phyloP scores from a whole-genome alignment of 2,113 vertebrate genomes.

The Aplodontia rufa region DNA sequence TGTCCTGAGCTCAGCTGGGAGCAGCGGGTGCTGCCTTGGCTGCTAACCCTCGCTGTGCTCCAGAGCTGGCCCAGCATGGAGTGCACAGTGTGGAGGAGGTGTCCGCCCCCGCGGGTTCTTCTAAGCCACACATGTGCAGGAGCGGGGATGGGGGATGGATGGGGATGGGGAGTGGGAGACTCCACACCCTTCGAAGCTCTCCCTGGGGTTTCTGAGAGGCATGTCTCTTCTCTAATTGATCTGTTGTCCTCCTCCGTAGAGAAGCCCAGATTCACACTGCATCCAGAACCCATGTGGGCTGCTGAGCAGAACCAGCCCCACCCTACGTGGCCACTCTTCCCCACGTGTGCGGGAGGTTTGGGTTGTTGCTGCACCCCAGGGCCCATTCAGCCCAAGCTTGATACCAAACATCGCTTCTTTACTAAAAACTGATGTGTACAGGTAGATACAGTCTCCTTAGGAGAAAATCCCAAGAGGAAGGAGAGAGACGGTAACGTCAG shows the following conservation, averaged over 20 bases:
- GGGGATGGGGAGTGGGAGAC: accelerated
- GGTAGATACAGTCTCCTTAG: neutral
- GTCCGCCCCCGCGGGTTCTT: neutral
- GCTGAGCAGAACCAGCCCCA: neutral
- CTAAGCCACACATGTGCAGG: accelerated
- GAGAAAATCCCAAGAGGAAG: neutral
- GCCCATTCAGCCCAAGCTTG: neutral
- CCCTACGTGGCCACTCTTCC: too few species aligned
- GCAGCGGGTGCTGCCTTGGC: too few species aligned
- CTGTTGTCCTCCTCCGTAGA: neutral
- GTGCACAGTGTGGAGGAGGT: too few species aligned
- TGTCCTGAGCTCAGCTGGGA: neutral
- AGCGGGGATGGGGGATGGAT: too few species aligned
- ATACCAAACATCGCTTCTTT: neutral
- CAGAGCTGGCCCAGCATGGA: too few species aligned
- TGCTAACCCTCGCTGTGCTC: too few species aligned
- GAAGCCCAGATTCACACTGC: neutral
- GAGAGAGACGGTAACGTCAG: neutral
- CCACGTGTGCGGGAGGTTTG: accelerated
- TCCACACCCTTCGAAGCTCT: accelerated
- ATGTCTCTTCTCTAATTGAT: neutral
- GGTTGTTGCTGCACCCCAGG: accelerated
- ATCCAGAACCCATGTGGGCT: neutral
- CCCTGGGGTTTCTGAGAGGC: accelerated
- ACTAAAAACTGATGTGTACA: neutral